These are phyloP conservation scores for Orientallactaga bullata DNA, from an alignment of 2,113 vertebrate species.

Conservation along the genomic window DNA sequence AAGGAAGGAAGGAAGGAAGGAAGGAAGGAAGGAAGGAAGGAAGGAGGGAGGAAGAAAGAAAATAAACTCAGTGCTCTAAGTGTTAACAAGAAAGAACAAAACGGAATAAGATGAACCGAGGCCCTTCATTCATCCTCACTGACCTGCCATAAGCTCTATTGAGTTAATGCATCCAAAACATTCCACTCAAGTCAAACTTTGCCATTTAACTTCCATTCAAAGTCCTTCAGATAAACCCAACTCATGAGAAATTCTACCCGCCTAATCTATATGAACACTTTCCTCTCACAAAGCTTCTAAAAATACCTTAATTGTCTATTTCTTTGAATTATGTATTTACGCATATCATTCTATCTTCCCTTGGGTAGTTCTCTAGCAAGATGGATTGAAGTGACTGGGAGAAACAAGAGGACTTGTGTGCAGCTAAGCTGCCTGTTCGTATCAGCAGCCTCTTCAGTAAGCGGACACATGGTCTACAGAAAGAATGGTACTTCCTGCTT, in stretches of 20 bases:
- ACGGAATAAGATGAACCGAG: neutral
- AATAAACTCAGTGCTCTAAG: neutral
- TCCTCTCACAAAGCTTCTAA: neutral
- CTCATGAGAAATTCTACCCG: neutral
- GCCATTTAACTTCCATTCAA: neutral
- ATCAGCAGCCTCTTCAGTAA: neutral
- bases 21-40: too few species aligned
- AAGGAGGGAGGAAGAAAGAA: neutral
- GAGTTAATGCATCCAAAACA: neutral
- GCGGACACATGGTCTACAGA: neutral
- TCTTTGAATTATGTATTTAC: neutral
- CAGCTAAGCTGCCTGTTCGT: neutral
- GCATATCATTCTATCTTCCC: neutral
- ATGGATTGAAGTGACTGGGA: neutral
- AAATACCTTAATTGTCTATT: neutral
- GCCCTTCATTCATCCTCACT: neutral
- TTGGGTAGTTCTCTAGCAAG: neutral
- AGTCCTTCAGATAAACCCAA: neutral
- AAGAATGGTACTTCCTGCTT: neutral
- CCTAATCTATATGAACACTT: neutral
- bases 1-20: too few species aligned
- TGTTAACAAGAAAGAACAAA: neutral
- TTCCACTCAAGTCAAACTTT: neutral
- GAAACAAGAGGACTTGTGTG: neutral
- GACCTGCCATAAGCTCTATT: neutral